Base-by-base conservation (phyloP, 2,797 vertebrate genomes). In the Ciconia nigra region DNA sequence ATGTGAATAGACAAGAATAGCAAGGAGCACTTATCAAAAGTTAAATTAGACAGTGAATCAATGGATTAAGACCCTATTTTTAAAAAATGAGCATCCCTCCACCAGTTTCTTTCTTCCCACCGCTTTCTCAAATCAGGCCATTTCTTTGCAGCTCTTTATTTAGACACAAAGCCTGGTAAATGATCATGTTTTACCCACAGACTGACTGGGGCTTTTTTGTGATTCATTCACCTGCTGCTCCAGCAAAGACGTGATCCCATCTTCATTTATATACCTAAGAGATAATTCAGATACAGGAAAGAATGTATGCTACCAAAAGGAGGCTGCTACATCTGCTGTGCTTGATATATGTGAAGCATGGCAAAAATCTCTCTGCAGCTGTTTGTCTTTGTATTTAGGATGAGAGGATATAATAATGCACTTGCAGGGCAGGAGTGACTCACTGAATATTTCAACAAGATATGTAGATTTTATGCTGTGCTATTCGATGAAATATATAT, bases 91-190 rank as follows among this genome's bases (percentile, higher is more conserved):
- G 16, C 25, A 90, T 76, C 65, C 22, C 13, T 94, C 19, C 10
- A 39, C 85, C 58, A 24, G 47, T 58, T 90, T 49, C 37, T 51
- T 91, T 79, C 35, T 79, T 82, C 79, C 62, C 26, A 63, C 28
- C 44, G n/a, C 73, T 96, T 96, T 94, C 57, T 92, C 58, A 94
- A 97, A 97, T 97, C 86, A 95, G 69, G 66, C 89, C 77, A 70
- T 97, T 97, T 97, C 95, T 96, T 89, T 96, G 94, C 90, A 96
- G 92, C 91, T 95, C 90, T 96, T 89, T 94, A 74, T 96, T 96
- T 89, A 94, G 84, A 94, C 57, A 69, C 66, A 90, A 85, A 92
- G 58, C 85, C 66, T 93, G 74, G 95, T 84, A 97, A 96, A 94
- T 72, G 87, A 82, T 44, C 55, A 29, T 72, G 91, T 79, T 96